Evolutionary conservation across 2,888 invertebrate species (phyloP), one percentile per base, ranked within the genome.

Genomic region (Drosophila rellima): DNA sequence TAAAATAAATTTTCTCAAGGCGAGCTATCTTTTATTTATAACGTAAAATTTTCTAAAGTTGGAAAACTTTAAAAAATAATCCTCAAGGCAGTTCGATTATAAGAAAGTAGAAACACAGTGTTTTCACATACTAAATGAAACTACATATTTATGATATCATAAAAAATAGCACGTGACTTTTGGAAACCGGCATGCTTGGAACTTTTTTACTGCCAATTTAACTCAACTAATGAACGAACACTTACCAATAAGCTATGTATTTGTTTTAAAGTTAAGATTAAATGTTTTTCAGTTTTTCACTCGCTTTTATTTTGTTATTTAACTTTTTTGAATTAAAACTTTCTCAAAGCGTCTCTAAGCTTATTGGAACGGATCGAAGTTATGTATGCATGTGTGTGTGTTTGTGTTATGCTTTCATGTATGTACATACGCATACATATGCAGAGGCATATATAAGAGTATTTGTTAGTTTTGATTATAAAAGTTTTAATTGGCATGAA

Each of bases 191-290:
- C 50, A 50, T 20, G 10, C n/a, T 17, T 11, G 13, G 13, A 13
- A 48, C 2, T 33, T 17, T 1, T 13, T 3, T 13, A 31, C 1
- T 48, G 8, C 5, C 10, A 23, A n/a, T 7, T 7, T 4, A 13
- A 42, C 13, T 13, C 2, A 20, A 13, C 13, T 20, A 42, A 20
- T 42, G 13, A 17, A 35, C 17, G 17, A 47, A 26, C 40, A 71
- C 70, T 71, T 40, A 70, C 70, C 69, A 55, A 70, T 44, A 39
- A 54, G 20, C 33, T 55, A 33, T 42, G 23, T 48, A 31, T 20
- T 56, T 39, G 31, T 26, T 17, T 39, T 3, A 3, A 15, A 45
- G 13, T 15, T 44, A 31, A 18, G 18, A 2, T 2, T 5, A 17
- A 8, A 42, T 13, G 5, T 20, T 33, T 35, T 63, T 13, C 11